Percentiles rank a stretch among this genome's conserved stretches.
These are phyloP conservation scores for Bradynema listronoti DNA, from an alignment of 1,140 invertebrate species.

Conservation along the genomic window DNA sequence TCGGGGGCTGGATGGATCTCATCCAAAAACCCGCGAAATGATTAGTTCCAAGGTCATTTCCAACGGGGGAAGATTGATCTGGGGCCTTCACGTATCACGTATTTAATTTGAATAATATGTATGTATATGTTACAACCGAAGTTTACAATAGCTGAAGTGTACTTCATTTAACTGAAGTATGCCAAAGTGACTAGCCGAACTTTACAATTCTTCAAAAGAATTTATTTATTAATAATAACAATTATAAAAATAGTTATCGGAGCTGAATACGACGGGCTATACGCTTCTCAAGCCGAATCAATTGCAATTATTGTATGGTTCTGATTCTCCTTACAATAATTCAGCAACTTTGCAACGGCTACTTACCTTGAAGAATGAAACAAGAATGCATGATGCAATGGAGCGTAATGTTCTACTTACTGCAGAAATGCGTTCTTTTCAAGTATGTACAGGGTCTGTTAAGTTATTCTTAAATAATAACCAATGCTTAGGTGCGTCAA, in stretches of 20 bases:
- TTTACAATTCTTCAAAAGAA: not conserved
- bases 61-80: not conserved
- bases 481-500: not conserved
- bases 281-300: slow-evolving; percentile 40
- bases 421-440: slow-evolving; percentile 34
- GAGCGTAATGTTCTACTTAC: slow-evolving; percentile 29
- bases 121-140: too few relatives aligned
- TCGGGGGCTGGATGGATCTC: too few relatives aligned
- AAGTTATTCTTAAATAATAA: not conserved
- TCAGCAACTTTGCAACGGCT: slow-evolving; percentile 17
- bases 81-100: too few relatives aligned
- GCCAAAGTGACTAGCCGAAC: too few relatives aligned
- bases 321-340: slow-evolving; percentile 46
- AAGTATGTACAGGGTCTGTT: slow-evolving; percentile 14
- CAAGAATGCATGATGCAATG: slow-evolving; percentile 20
- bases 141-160: too few relatives aligned
- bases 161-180: too few relatives aligned
- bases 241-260: slow-evolving; percentile 20
- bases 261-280: slow-evolving; percentile 49
- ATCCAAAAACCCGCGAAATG: too few relatives aligned
- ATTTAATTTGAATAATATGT: too few relatives aligned
- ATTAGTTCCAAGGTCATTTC: not conserved
- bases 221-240: slow-evolving; percentile 3
- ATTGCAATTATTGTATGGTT: slow-evolving; percentile 46
- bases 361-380: slow-evolving; percentile 7